A percentile compares a stretch with the other conserved stretches of the same genome.
Evolutionary conservation across 2,113 vertebrate species (phyloP).

Genomic region (Gavialis gangeticus): DNA sequence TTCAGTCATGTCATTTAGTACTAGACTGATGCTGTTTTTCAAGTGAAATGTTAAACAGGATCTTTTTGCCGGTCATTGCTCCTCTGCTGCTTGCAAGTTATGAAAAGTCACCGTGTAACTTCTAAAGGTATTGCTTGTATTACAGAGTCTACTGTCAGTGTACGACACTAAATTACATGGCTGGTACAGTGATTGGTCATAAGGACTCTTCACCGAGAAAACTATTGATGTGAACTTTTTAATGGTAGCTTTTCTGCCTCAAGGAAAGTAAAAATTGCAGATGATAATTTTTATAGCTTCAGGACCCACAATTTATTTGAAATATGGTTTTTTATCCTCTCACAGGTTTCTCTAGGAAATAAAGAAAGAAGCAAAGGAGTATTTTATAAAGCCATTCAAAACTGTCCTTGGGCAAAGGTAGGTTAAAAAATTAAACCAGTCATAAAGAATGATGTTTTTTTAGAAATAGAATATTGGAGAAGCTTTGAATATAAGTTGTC

Average conservation of each 20-base stretch:
- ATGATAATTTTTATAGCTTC: neutral
- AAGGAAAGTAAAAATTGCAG: neutral
- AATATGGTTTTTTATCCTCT: neutral
- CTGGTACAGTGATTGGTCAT: neutral
- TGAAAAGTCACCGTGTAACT: neutral
- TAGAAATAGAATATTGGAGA: neutral
- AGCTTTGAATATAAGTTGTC: neutral
- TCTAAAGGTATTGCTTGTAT: neutral
- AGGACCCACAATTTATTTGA: neutral
- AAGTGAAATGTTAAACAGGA: neutral
- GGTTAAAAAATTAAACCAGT: slow-evolving; percentile 29
- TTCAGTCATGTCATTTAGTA: neutral
- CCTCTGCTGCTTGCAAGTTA: neutral
- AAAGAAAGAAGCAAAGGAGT: slow-evolving; percentile 89
- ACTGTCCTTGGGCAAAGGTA: slow-evolving; percentile 96
- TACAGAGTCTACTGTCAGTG: neutral
- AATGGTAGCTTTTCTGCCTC: neutral
- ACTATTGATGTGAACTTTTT: neutral
- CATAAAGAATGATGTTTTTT: neutral
- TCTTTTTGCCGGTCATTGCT: neutral
- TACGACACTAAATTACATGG: neutral
- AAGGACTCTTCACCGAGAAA: neutral
- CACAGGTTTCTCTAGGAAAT: slow-evolving; percentile 88
- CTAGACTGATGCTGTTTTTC: neutral
- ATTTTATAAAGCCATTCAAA: slow-evolving; percentile 95